phyloP scores from a whole-genome alignment of 1,140 invertebrate species.

The Zaprionus kolodkinae region DNA sequence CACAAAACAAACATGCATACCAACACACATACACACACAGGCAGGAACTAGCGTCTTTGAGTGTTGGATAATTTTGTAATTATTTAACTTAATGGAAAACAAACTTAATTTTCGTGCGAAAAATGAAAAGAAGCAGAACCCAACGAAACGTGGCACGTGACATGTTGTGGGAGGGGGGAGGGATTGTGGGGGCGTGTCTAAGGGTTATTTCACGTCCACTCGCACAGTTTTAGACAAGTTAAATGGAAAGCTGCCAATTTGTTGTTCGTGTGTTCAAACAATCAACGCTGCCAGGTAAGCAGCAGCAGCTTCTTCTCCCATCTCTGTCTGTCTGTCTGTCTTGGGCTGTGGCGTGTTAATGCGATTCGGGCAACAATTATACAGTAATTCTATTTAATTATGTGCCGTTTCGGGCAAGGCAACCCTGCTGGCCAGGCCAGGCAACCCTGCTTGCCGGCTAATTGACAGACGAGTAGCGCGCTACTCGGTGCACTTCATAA shows the following conservation, averaged over 20 bases:
- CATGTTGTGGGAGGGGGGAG: not conserved
- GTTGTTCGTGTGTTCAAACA: constrained; percentile 39
- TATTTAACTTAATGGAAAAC: constrained; percentile 83
- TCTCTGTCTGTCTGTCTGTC: constrained; percentile 15
- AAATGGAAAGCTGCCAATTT: constrained; percentile 58
- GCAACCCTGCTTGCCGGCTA: constrained; percentile 26
- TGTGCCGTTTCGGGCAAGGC: constrained; percentile 50
- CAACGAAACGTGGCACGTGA: constrained; percentile 35
- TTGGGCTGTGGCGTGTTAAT: constrained; percentile 58
- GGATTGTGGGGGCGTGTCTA: too few relatives aligned
- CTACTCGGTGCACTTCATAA: constrained; percentile 45
- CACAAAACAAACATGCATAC: constrained; percentile 42
- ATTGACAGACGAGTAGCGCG: constrained; percentile 55
- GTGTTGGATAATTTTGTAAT: constrained; percentile 77
- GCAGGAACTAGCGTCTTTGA: constrained; percentile 69
- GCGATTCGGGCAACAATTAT: constrained; percentile 64
- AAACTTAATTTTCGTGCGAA: constrained; percentile 75
- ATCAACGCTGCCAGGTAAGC: too few relatives aligned
- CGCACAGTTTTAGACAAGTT: constrained; percentile 56
- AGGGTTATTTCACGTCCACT: constrained; percentile 2
- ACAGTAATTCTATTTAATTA: constrained; percentile 73
- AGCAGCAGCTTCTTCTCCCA: too few relatives aligned
- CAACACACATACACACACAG: constrained; percentile 28
- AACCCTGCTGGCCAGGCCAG: too few relatives aligned
- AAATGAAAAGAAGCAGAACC: constrained; percentile 43